phyloP scores from a whole-genome alignment of 2,888 invertebrate genomes.

The Dicyrtomina minuta region DNA sequence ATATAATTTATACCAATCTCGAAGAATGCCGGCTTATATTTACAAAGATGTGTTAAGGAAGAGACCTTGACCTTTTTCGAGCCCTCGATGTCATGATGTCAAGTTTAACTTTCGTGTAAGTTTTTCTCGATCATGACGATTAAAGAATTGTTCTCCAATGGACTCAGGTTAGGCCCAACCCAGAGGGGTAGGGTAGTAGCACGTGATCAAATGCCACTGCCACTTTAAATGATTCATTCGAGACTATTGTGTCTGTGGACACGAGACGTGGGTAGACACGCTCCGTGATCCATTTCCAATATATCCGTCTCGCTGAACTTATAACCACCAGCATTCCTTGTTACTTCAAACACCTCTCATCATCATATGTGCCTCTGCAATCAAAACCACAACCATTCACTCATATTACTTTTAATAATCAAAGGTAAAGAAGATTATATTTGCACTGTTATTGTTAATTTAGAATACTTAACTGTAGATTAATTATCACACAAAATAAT shows the following conservation, averaged over 20 bases:
- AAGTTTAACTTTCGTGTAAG: background rate
- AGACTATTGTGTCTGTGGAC: slow-evolving; percentile 24
- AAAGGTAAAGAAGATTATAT: background rate
- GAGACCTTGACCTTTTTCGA: slow-evolving; percentile 30
- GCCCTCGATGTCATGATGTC: slow-evolving; percentile 20
- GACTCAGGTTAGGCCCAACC: slow-evolving; percentile 44
- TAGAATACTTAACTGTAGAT: background rate
- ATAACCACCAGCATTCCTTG: slow-evolving; percentile 22
- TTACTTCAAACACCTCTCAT: slow-evolving; percentile 29
- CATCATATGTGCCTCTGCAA: slow-evolving; percentile 35
- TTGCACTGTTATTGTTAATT: background rate
- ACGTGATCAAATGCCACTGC: background rate
- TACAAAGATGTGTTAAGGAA: slow-evolving; percentile 2
- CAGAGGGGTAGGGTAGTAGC: too few species aligned
- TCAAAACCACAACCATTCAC: slow-evolving; percentile 34
- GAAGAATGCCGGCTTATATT: slow-evolving; percentile 32
- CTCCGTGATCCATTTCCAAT: slow-evolving; percentile 25
- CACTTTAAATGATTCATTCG: slow-evolving; percentile 16
- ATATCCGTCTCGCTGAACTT: slow-evolving; percentile 13
- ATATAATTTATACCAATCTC: background rate
- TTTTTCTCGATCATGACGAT: slow-evolving; percentile 2
- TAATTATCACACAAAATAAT: too few species aligned
- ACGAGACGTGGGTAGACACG: slow-evolving; percentile 33
- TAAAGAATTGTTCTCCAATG: slow-evolving; percentile 11
- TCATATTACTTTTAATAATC: slow-evolving; percentile 28